Evolutionary conservation across 2,113 vertebrate genomes (phyloP).

Genomic region (Epinephelus fuscoguttatus): DNA sequence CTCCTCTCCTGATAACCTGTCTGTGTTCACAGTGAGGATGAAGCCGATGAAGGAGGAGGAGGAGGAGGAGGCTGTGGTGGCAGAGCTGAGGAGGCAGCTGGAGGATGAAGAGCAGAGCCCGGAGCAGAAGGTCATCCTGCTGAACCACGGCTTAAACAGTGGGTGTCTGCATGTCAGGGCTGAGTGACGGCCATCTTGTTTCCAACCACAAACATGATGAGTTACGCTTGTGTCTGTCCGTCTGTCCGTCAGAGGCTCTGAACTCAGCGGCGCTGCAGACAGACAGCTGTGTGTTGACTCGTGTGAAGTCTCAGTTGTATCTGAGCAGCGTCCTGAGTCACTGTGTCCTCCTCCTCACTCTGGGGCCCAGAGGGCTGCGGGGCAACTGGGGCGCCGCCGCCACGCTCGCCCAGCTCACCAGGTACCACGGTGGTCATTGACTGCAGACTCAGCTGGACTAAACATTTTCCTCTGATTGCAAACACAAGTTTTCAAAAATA

Average conservation of each 20-base stretch:
- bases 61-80: conserved; percentile 6
- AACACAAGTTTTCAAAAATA: too few relatives aligned
- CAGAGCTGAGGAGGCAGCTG: conserved; percentile 56
- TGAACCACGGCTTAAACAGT: conserved; percentile 58
- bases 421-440: conserved; percentile 13
- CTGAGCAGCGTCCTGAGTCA: conserved; percentile 59
- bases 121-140: conserved; percentile 44
- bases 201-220: too few relatives aligned
- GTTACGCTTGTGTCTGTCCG: too few relatives aligned
- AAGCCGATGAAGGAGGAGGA: not conserved
- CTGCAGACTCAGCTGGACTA: too few relatives aligned
- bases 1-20: not conserved
- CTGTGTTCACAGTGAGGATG: conserved; percentile 11
- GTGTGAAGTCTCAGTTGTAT: conserved; percentile 57
- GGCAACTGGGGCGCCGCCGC: conserved; percentile 37
- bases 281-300: not conserved
- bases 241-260: conserved; percentile 45
- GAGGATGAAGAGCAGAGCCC: conserved; percentile 37
- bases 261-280: conserved; percentile 33
- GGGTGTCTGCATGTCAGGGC: conserved; percentile 10
- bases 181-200: too few relatives aligned
- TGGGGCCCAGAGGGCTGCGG: conserved; percentile 29
- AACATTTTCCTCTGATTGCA: too few relatives aligned
- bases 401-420: conserved; percentile 64
- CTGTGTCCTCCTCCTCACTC: conserved; percentile 42